Evolutionary conservation across 2,113 vertebrate genomes (phyloP), one percentile per base, ranked within the genome.

Genomic region (Rhinoderma darwinii): DNA sequence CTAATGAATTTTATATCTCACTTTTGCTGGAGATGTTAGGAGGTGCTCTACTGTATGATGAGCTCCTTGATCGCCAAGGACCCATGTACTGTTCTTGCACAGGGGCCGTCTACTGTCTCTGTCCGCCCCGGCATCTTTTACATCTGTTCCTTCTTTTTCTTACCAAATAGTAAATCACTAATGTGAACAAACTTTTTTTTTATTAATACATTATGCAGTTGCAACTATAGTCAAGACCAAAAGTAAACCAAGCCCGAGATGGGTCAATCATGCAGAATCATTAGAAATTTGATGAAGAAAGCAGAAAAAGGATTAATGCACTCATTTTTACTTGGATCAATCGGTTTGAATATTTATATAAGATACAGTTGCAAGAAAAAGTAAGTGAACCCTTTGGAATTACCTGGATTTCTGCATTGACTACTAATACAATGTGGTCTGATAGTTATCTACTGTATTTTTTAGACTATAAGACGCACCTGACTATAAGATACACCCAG

Each of bases 161-260:
- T 72, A 72, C 35, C 39, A 41, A 41, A 25, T 20, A 25, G 18
- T 12, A 72, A 25, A 72, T 25, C 35, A 41, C 35, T 41, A 72
- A 41, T 41, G 37, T 72, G 68, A 72, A 72, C 68, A 39, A 83
- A 56, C 84, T 73, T 59, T 75, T 84, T 50, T 35, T 10, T 9
- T 27, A 25, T 82, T 72, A 87, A 63, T 27, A 82, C 50, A 87
- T 61, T 54, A 54, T 81, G 32, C 51, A 70, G 35, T 25, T 39
- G 59, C 43, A 70, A 35, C 27, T 81, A 43, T 27, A 81, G n/a
- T 61, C 20, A 51, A 50, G 14, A 50, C 43, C 10, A 41, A 82
- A 18, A 41, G 37, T 80, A 56, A 80, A 41, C 51, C 32, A 68
- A 43, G 74, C 41, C 59, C 68, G 5, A 7, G 3, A 35, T 25